Evolutionary conservation across 1,140 invertebrate genomes (phyloP).

Genomic region (Cydia strobilella): DNA sequence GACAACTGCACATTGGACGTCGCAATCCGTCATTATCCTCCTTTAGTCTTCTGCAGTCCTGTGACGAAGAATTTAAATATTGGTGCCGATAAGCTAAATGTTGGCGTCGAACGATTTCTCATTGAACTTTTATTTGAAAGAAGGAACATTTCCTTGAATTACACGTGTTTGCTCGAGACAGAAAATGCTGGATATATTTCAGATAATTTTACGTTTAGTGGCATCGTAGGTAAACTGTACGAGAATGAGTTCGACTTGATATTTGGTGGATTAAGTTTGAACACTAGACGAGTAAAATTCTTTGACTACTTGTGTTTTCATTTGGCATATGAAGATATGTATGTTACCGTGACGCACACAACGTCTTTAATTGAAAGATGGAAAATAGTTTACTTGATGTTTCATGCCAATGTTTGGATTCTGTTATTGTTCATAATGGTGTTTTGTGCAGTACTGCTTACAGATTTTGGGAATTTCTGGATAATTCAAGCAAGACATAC

Average conservation of each 20-base stretch:
- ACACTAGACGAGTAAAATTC: background rate
- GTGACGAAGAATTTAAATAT: no score
- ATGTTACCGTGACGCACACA: background rate
- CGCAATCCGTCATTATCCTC: background rate
- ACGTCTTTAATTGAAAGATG: background rate
- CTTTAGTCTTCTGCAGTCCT: background rate
- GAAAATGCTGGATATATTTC: background rate
- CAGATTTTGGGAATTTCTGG: background rate
- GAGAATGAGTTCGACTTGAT: slow-evolving; percentile 15
- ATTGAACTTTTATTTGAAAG: background rate
- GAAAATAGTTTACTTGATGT: slow-evolving; percentile 22
- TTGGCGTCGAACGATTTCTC: background rate
- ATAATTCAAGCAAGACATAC: background rate
- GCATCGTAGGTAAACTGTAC: background rate
- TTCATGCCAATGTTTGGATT: background rate
- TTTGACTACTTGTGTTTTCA: background rate
- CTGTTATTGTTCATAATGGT: background rate
- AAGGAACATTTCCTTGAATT: slow-evolving; percentile 1
- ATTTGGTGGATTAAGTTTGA: slow-evolving; percentile 19
- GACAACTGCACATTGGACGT: slow-evolving; percentile 13
- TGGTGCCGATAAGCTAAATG: no score
- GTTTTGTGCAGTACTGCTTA: background rate
- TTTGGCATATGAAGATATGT: slow-evolving; percentile 15
- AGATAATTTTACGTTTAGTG: slow-evolving; percentile 12
- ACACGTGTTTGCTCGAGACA: background rate